A percentile compares a stretch with the other conserved stretches of the same genome.
phyloP scores from a whole-genome alignment of 1,140 invertebrate genomes.

The Ylistrum balloti region DNA sequence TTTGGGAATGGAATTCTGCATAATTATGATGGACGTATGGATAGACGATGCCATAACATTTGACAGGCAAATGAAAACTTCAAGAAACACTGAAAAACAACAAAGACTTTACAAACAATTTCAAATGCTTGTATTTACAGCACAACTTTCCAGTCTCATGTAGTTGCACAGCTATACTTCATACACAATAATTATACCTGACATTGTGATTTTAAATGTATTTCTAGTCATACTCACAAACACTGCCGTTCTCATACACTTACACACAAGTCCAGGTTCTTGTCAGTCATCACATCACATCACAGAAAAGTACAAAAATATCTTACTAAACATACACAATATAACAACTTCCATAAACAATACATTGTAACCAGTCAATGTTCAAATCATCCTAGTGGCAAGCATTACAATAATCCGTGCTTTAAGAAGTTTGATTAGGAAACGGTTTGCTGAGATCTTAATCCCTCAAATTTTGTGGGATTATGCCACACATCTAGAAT shows the following conservation, averaged over 20 bases:
- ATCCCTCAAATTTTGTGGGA: too few relatives aligned
- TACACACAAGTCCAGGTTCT: neutral
- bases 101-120: neutral
- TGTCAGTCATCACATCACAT: neutral
- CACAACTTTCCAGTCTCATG: neutral
- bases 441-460: too few relatives aligned
- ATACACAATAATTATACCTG: slow-evolving; percentile 3
- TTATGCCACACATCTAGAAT: too few relatives aligned
- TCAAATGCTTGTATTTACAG: slow-evolving; percentile 29
- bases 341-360: neutral
- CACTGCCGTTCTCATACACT: neutral
- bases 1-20: too few relatives aligned
- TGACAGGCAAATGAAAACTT: neutral
- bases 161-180: neutral
- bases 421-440: too few relatives aligned
- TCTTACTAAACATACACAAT: neutral
- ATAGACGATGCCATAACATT: too few relatives aligned
- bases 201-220: neutral
- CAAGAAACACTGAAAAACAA: neutral
- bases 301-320: slow-evolving; percentile 21
- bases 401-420: neutral
- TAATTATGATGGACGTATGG: too few relatives aligned
- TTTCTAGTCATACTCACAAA: neutral
- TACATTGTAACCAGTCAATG: neutral
- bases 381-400: neutral